Evolutionary conservation across 2,113 vertebrate species (phyloP).

Genomic region (Boulengeromyrus knoepffleri): DNA sequence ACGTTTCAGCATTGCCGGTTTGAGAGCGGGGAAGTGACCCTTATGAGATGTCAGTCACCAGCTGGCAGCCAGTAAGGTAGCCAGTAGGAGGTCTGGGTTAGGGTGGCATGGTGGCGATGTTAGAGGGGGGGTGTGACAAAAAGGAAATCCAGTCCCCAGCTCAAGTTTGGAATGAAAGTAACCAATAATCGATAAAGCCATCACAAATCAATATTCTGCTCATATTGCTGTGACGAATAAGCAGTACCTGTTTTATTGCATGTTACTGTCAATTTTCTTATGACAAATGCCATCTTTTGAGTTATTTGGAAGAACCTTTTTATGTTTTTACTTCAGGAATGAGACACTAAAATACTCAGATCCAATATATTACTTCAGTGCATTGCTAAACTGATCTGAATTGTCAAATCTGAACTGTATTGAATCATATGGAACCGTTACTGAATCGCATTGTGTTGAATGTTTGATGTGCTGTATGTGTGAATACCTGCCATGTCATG

Average conservation of each 20-base stretch:
- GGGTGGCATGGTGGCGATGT: background rate
- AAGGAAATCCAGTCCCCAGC: background rate
- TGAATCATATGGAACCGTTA: background rate
- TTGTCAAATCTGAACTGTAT: background rate
- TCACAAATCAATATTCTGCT: background rate
- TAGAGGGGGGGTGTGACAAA: background rate
- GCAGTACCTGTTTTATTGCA: background rate
- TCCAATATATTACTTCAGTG: background rate
- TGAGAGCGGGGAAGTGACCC: background rate
- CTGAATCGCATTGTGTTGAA: background rate
- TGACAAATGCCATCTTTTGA: background rate
- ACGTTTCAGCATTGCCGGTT: background rate
- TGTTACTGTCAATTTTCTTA: background rate
- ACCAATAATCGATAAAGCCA: background rate
- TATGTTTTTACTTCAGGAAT: background rate
- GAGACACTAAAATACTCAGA: background rate
- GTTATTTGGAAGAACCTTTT: background rate
- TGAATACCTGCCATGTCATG: background rate
- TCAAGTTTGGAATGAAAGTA: background rate
- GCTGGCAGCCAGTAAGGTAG: background rate
- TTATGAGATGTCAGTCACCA: background rate
- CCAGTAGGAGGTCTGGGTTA: background rate
- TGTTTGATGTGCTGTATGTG: background rate
- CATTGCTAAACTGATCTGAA: background rate
- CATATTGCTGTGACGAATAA: background rate